Conservation (phyloP, 2,888 invertebrate genomes). For the Zygaena filipendulae region DNA sequence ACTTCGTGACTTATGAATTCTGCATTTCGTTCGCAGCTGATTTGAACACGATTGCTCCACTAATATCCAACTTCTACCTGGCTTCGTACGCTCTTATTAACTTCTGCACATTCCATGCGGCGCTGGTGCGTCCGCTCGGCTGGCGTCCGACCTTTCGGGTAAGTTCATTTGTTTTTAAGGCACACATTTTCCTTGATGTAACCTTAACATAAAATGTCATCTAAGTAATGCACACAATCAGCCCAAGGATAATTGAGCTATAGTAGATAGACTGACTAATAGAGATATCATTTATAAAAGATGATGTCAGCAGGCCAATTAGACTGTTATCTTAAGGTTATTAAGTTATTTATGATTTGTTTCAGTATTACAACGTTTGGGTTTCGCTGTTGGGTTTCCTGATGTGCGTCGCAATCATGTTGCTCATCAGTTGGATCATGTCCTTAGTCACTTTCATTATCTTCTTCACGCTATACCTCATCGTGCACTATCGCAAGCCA, state of each 20-base stretch:
- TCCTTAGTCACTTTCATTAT: conserved; percentile 92
- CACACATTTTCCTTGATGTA: too few relatives aligned
- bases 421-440: conserved; percentile 92
- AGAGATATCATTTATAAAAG: too few relatives aligned
- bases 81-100: conserved; percentile 95
- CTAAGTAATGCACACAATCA: too few relatives aligned
- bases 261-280: too few relatives aligned
- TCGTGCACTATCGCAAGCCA: conserved; percentile 94
- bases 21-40: too few relatives aligned
- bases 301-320: too few relatives aligned
- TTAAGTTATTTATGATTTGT: too few relatives aligned
- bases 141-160: conserved; percentile 92
- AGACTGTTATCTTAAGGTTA: too few relatives aligned
- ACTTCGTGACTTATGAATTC: too few relatives aligned
- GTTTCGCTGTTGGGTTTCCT: conserved; percentile 85
- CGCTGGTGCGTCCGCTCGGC: conserved; percentile 86
- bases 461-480: conserved; percentile 89
- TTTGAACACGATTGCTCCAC: conserved; percentile 88
- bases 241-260: too few relatives aligned
- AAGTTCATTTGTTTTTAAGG: too few relatives aligned
- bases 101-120: conserved; percentile 95
- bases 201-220: too few relatives aligned
- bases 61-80: conserved; percentile 95
- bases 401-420: conserved; percentile 90
- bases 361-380: conserved; percentile 93